Percentiles rank a stretch among this genome's conserved stretches.
Evolutionary conservation across 2,797 vertebrate species (phyloP).

Genomic region (Furcifer pardalis): DNA sequence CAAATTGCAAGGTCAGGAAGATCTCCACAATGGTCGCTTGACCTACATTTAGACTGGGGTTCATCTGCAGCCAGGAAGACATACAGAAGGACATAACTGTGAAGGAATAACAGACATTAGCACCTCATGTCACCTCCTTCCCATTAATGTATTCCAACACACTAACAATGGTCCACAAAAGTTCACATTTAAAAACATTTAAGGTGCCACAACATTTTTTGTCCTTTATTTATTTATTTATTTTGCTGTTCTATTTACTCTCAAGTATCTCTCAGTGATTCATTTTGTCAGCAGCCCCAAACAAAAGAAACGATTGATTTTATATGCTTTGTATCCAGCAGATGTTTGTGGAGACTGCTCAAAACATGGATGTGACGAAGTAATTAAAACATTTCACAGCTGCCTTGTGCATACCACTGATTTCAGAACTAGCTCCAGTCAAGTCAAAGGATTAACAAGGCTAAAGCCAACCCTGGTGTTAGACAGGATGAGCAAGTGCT

Average conservation of each 20-base stretch:
- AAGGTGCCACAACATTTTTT: too few relatives aligned
- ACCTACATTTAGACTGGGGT: slow-evolving; percentile 88
- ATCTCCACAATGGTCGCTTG: slow-evolving; percentile 93
- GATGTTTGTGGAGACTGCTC: neutral
- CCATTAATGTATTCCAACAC: too few relatives aligned
- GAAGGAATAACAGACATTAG: neutral
- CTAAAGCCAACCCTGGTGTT: neutral
- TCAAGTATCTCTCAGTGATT: neutral
- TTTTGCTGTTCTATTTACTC: too few relatives aligned
- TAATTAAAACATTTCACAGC: neutral
- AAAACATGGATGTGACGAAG: neutral
- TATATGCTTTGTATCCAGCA: neutral
- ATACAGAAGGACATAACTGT: neutral
- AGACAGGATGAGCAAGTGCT: neutral
- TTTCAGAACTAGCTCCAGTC: neutral
- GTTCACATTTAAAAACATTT: too few relatives aligned
- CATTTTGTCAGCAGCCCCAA: too few relatives aligned
- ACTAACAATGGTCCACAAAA: too few relatives aligned
- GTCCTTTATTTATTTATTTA: neutral
- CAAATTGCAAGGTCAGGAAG: slow-evolving; percentile 92
- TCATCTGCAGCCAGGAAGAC: slow-evolving; percentile 76
- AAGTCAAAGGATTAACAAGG: neutral
- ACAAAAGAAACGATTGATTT: neutral
- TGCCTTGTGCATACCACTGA: too few relatives aligned
- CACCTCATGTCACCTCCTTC: neutral